Percentiles rank a stretch among this genome's conserved stretches.
These are phyloP conservation scores for Illadopsis cleaveri DNA, from an alignment of 2,113 vertebrate species.

Conservation along the genomic window DNA sequence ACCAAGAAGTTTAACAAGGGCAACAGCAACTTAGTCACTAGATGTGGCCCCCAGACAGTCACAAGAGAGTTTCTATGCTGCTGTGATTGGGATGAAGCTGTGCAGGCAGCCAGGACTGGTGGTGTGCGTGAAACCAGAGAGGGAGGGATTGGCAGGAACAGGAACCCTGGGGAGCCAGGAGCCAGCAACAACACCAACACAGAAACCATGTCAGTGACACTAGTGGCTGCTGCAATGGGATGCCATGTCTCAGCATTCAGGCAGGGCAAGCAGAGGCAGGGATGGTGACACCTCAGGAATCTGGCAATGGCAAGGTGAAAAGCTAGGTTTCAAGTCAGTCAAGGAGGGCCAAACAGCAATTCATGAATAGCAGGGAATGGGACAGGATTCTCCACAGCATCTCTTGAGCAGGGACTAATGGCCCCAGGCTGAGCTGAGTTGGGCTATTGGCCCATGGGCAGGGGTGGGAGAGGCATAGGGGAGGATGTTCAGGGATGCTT, in stretches of 20 bases:
- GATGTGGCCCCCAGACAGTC: background rate
- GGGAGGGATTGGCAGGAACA: background rate
- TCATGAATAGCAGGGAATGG: background rate
- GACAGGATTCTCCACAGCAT: rapidly evolving
- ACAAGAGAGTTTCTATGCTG: background rate
- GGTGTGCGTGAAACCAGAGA: background rate
- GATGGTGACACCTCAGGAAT: background rate
- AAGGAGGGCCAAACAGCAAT: background rate
- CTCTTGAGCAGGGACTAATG: background rate
- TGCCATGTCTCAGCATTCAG: rapidly evolving
- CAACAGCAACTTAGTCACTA: background rate
- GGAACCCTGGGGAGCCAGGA: background rate
- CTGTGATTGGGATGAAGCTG: background rate
- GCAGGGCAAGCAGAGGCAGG: background rate
- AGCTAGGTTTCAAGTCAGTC: background rate
- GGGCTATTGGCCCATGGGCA: background rate
- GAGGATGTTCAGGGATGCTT: background rate
- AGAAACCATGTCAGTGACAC: background rate
- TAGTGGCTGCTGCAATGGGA: rapidly evolving
- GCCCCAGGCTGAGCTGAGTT: background rate
- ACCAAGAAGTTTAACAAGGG: background rate
- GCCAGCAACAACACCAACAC: rapidly evolving
- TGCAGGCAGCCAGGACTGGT: background rate
- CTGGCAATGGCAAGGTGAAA: background rate
- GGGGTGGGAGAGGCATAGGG: background rate